A percentile compares a stretch with the other conserved stretches of the same genome.
phyloP scores from a whole-genome alignment of 2,113 vertebrate genomes.

The Empidonax traillii region DNA sequence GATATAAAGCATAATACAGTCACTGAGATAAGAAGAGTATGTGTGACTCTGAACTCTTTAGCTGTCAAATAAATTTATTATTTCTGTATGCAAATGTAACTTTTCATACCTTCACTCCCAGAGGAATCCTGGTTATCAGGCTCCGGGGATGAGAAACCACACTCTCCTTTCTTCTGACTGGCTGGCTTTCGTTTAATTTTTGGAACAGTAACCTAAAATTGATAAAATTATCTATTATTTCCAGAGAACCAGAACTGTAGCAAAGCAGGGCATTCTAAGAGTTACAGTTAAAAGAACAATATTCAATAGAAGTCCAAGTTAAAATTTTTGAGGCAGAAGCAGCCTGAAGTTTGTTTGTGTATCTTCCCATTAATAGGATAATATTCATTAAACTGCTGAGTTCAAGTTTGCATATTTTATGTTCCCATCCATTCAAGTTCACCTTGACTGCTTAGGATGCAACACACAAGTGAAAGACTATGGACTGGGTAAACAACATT shows the following conservation, averaged over 20 bases:
- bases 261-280: not conserved
- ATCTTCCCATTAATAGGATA: not conserved
- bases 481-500: not conserved
- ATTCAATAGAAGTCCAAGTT: not conserved
- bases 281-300: not conserved
- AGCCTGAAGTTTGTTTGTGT: not conserved
- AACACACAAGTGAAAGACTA: not conserved
- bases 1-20: not conserved
- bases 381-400: not conserved
- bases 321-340: not conserved
- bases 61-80: not conserved
- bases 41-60: not conserved
- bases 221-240: not conserved
- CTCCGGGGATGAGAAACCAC: slow-evolving; percentile 94
- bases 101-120: slow-evolving; percentile 88
- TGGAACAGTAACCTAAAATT: slow-evolving; percentile 87
- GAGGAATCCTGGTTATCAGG: slow-evolving; percentile 94
- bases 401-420: not conserved
- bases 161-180: slow-evolving; percentile 85
- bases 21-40: not conserved
- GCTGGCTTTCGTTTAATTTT: slow-evolving; percentile 90
- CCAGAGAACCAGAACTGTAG: not conserved
- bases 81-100: not conserved
- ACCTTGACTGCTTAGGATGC: rapidly evolving
- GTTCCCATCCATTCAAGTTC: not conserved